These are phyloP conservation scores for Origma solitaria DNA, from an alignment of 2,113 vertebrate genomes.

Conservation along the genomic window DNA sequence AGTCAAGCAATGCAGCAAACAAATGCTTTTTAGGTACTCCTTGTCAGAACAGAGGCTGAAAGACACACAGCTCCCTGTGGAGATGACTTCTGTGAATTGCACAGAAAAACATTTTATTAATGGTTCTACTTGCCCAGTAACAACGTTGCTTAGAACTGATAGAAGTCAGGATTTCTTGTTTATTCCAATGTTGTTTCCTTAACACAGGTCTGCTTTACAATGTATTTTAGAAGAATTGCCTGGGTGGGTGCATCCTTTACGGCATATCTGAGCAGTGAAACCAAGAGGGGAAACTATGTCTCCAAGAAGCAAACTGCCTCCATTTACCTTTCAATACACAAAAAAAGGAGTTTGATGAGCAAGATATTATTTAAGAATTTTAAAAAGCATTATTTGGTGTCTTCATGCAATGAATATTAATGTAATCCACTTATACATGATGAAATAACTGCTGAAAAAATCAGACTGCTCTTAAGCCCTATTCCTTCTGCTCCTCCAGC, in stretches of 20 bases:
- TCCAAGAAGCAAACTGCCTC: neutral
- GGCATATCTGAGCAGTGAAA: neutral
- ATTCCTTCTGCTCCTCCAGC: neutral
- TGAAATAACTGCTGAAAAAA: neutral
- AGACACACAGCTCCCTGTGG: accelerated
- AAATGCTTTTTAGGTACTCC: neutral
- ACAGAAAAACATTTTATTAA: neutral
- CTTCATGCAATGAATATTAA: neutral
- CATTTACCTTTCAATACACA: neutral
- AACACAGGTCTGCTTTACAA: neutral
- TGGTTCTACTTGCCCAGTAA: neutral
- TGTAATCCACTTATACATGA: neutral
- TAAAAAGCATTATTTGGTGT: neutral
- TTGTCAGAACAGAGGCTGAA: neutral
- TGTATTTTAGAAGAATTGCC: neutral
- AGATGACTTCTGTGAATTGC: neutral
- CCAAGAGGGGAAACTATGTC: neutral
- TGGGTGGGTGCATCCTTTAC: neutral
- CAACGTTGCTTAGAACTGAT: neutral
- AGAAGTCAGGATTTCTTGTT: neutral
- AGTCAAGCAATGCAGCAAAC: neutral
- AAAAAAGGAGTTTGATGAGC: neutral
- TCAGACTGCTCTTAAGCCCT: neutral
- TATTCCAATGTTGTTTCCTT: neutral
- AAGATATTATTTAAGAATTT: neutral